phyloP scores from a whole-genome alignment of 2,888 invertebrate genomes.

The Parnassius mnemosyne region DNA sequence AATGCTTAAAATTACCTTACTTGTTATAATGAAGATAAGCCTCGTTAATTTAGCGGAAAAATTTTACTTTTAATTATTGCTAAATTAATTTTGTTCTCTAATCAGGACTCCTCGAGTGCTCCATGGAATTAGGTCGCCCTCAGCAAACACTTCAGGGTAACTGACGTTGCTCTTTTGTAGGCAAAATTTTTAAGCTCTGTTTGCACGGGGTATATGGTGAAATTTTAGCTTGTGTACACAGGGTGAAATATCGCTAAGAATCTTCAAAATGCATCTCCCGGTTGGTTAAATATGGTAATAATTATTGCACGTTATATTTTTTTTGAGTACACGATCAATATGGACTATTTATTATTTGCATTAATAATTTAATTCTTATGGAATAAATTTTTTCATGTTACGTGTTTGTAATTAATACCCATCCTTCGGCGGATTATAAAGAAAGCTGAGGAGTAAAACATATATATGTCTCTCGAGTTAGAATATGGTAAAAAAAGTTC shows the following conservation, averaged over 20 bases:
- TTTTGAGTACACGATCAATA: too few species aligned
- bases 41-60: neutral
- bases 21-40: neutral
- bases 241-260: slow-evolving; percentile 7
- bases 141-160: slow-evolving; percentile 40
- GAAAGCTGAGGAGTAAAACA: too few species aligned
- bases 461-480: too few species aligned
- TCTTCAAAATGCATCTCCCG: neutral
- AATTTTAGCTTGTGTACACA: slow-evolving; percentile 18
- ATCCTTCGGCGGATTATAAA: too few species aligned
- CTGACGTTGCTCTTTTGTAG: slow-evolving; percentile 39
- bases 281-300: slow-evolving; percentile 4
- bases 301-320: neutral
- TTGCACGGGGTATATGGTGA: slow-evolving; percentile 9
- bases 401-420: too few species aligned
- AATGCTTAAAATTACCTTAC: too few species aligned
- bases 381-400: too few species aligned
- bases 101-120: slow-evolving; percentile 13
- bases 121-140: slow-evolving; percentile 31
- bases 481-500: too few species aligned
- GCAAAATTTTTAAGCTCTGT: slow-evolving; percentile 22
- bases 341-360: too few species aligned
- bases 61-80: neutral
- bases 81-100: slow-evolving; percentile 17
- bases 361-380: too few species aligned